A percentile compares a stretch with the other conserved stretches of the same genome.
phyloP scores from a whole-genome alignment of 1,140 invertebrate species.

The Lineus longissimus region DNA sequence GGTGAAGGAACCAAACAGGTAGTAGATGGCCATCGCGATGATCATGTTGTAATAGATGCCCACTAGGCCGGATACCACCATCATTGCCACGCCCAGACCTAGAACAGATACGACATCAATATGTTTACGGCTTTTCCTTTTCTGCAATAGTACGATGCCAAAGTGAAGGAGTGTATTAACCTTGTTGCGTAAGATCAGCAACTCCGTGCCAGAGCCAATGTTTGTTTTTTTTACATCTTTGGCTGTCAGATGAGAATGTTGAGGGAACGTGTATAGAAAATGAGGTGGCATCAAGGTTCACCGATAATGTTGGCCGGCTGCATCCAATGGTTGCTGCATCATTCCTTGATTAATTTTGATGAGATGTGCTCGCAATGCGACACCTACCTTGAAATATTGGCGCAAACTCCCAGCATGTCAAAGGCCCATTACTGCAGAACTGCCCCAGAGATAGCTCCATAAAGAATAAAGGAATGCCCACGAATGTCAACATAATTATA shows the following conservation, averaged over 20 bases:
- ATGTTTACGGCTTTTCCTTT: neutral
- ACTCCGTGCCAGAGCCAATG: no score
- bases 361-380: no score
- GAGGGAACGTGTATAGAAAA: no score
- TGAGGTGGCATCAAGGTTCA: no score
- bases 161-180: neutral
- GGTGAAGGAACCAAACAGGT: slow-evolving; percentile 27
- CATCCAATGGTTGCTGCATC: no score
- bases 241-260: no score
- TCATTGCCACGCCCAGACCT: slow-evolving; percentile 3
- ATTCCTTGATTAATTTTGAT: no score
- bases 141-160: neutral
- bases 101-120: neutral
- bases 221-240: no score
- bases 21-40: slow-evolving; percentile 46
- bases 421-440: slow-evolving; percentile 68
- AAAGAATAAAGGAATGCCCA: slow-evolving; percentile 68
- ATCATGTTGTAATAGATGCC: slow-evolving; percentile 50
- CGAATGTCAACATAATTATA: slow-evolving; percentile 58
- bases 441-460: slow-evolving; percentile 73
- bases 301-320: no score
- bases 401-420: slow-evolving; percentile 70
- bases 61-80: neutral
- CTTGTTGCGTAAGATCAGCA: neutral
- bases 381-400: slow-evolving; percentile 69